Base-by-base conservation (phyloP, 2,113 vertebrate species). In the Poecile atricapillus region DNA sequence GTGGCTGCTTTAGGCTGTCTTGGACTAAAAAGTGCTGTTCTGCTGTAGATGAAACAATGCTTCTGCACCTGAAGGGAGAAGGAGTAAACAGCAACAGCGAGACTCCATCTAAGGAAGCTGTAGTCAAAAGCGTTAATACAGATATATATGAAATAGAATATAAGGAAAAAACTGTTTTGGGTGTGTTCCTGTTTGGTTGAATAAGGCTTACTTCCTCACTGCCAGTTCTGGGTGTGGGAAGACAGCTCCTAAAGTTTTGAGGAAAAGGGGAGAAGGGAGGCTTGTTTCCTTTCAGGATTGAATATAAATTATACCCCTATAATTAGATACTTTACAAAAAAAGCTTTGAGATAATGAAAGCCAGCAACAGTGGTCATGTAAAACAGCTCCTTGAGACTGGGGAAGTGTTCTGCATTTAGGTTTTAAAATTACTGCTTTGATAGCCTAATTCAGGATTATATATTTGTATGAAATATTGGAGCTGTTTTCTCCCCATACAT, bases 91-190 rank as follows among this genome's bases (percentile, higher is more conserved):
- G 22, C 41, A 60, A 35, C 53, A 84, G 31, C 30, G 53, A 67
- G 30, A 30, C 33, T 83, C 10, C 64, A 28, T 27, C 19, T 50
- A 82, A 93, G 81, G 82, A 89, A 84, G 20, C 62, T 47, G 58
- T 35, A 71, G 13, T 55, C 60, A 24, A 43, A 87, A 84, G 67
- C 62, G 55, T 78, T 68, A 73, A 41, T 63, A 60, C 50, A 65
- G 58, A 89, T 75, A 35, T 62, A 59, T 89, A 33, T 65, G 41
- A 89, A 83, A 70, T 25, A 92, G 73, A 91, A 93, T 90, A 28
- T 78, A 71, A 56, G 87, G 87, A 87, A 90, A 90, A 92, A 94
- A 85, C 28, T 76, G 41, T 68, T 95, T 80, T 4, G 96, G 86
- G 80, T 73, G 76, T 86, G 89, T 89, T 95, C 91, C 24, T 85